A percentile compares a stretch with the other conserved stretches of the same genome.
Evolutionary conservation across 2,888 invertebrate species (phyloP).

Genomic region (Oscheius sp.): DNA sequence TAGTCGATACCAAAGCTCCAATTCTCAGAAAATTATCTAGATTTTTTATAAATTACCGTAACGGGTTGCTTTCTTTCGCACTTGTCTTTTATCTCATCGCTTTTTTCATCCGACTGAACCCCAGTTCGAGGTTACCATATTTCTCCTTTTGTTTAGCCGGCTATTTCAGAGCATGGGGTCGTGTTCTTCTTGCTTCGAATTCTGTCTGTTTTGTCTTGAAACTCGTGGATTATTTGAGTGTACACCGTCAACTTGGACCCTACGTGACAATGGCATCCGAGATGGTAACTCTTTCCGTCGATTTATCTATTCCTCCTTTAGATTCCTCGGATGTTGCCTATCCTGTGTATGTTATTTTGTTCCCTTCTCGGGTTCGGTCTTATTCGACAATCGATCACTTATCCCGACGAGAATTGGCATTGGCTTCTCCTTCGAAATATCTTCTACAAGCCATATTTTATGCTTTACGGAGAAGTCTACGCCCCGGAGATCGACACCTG

Average conservation of each 20-base stretch:
- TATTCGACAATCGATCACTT: constrained; percentile 89
- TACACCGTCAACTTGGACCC: constrained; percentile 92
- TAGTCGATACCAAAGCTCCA: constrained; percentile 74
- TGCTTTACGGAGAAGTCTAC: constrained; percentile 98
- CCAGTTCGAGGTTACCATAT: constrained; percentile 75
- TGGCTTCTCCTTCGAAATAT: constrained; percentile 92
- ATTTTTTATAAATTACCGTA: constrained; percentile 65
- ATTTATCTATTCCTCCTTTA: neutral
- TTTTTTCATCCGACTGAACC: constrained; percentile 74
- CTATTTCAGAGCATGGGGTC: constrained; percentile 76
- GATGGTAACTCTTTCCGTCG: constrained; percentile 90
- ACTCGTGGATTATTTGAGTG: constrained; percentile 92
- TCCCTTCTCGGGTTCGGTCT: constrained; percentile 97
- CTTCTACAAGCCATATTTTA: constrained; percentile 95
- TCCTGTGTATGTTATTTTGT: constrained; percentile 92
- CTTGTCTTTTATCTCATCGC: constrained; percentile 80
- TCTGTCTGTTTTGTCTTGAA: constrained; percentile 77
- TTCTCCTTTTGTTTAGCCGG: neutral
- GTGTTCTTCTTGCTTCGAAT: constrained; percentile 84
- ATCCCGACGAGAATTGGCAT: constrained; percentile 87
- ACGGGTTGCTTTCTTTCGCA: constrained; percentile 76
- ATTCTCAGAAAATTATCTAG: constrained; percentile 74
- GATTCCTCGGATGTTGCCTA: constrained; percentile 90
- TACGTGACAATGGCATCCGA: constrained; percentile 99
- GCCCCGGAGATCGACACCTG: constrained; percentile 87